phyloP scores from a whole-genome alignment of 2,113 vertebrate genomes.

The Psilopogon haemacephalus region DNA sequence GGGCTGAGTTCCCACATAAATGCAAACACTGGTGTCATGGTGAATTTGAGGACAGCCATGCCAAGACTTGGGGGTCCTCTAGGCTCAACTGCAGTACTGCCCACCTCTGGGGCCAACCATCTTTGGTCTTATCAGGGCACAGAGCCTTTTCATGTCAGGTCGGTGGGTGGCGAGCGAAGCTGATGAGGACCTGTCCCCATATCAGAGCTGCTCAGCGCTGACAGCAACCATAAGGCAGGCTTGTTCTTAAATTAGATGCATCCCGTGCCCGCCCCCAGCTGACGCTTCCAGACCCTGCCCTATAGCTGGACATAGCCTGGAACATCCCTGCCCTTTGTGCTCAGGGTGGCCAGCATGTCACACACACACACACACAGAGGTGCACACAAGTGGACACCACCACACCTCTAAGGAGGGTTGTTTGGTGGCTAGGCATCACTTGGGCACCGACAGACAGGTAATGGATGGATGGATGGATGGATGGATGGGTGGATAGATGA shows the following conservation, averaged over 20 bases:
- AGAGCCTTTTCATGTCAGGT: neutral
- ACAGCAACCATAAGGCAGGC: neutral
- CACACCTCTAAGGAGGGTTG: fast-evolving
- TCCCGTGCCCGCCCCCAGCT: neutral
- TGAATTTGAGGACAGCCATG: neutral
- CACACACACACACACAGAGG: fast-evolving
- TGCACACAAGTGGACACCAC: neutral
- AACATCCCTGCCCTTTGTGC: neutral
- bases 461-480: neutral
- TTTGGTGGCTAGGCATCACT: neutral
- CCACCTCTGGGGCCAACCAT: neutral
- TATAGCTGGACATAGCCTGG: neutral
- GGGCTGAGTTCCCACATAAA: neutral
- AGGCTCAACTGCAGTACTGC: neutral
- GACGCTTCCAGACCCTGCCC: neutral
- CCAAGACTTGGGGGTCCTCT: neutral
- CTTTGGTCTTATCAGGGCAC: conserved; percentile 2
- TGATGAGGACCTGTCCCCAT: conserved; percentile 49
- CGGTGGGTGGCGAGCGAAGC: neutral
- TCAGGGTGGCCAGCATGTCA: fast-evolving
- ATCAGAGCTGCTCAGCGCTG: conserved; percentile 10
- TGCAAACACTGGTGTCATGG: neutral
- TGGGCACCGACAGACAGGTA: fast-evolving
- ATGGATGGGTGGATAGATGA: neutral
- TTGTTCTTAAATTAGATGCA: conserved; percentile 38